A percentile compares a stretch with the other conserved stretches of the same genome.
phyloP scores from a whole-genome alignment of 23 tunicate species.

The Diplosoma virens region DNA sequence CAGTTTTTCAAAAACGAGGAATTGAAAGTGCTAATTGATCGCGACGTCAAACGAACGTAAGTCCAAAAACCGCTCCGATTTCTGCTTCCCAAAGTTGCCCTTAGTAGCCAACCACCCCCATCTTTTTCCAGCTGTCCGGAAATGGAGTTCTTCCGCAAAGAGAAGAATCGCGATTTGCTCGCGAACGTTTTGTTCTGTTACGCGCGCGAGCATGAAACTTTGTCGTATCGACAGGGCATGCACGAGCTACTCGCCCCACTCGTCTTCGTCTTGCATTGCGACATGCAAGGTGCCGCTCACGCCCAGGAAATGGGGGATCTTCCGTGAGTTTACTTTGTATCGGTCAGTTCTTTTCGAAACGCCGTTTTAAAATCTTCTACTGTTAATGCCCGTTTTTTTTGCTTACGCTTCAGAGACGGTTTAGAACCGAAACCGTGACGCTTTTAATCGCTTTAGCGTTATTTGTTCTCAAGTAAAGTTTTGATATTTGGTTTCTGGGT shows the following conservation, averaged over 20 bases:
- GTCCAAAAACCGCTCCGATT: no score
- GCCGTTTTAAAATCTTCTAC: no score
- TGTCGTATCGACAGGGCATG: conserved; percentile 94
- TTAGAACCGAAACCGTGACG: no score
- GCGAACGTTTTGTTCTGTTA: conserved; percentile 81
- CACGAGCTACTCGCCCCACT: conserved; percentile 95
- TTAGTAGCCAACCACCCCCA: no score
- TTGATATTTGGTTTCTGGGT: no score
- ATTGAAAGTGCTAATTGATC: conserved; percentile 51
- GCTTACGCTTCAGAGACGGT: no score
- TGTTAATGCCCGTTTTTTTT: no score
- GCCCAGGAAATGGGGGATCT: conserved; percentile 59
- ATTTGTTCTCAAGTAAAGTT: no score
- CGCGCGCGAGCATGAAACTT: conserved; percentile 68
- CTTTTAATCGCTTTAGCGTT: no score
- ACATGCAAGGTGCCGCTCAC: conserved; percentile 81
- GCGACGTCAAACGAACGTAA: conserved; percentile 91
- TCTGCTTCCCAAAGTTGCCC: no score
- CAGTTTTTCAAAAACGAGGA: conserved; percentile 77
- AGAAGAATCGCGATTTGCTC: conserved; percentile 48
- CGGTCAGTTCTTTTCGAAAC: no score
- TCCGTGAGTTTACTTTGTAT: conserved; percentile 47
- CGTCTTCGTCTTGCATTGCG: conserved; percentile 90
- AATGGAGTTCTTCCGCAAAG: conserved; percentile 61
- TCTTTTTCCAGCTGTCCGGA: conserved; percentile 78